Conservation (phyloP, 2,797 vertebrate genomes). For the Girardinus metallicus region DNA sequence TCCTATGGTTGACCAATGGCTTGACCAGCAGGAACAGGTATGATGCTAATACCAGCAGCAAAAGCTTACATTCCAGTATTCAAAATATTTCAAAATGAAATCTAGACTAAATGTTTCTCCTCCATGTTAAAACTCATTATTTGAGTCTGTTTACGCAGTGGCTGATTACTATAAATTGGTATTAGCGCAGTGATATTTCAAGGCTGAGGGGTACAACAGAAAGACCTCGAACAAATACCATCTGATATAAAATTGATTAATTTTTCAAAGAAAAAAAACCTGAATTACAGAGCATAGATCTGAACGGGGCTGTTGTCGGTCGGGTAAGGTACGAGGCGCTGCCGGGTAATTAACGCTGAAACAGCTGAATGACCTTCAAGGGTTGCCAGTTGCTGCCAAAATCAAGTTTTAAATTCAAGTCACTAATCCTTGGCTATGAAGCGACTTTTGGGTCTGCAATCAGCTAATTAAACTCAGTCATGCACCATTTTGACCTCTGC, state of each 20-base stretch:
- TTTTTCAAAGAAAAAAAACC: not conserved
- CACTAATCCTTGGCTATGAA: not conserved
- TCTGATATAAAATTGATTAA: not conserved
- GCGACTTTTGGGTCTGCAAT: not conserved
- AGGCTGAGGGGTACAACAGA: not conserved
- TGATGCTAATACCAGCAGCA: not conserved
- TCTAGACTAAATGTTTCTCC: not conserved
- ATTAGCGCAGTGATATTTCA: not conserved
- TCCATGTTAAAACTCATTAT: not conserved
- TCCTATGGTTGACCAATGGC: constrained; percentile 97
- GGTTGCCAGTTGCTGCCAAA: not conserved
- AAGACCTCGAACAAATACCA: not conserved
- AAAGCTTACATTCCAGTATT: not conserved
- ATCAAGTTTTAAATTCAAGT: constrained; percentile 9
- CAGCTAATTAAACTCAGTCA: constrained; percentile 2
- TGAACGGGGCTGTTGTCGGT: too few species aligned
- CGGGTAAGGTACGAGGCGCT: not conserved
- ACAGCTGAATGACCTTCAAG: not conserved
- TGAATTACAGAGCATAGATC: too few species aligned
- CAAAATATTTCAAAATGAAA: not conserved
- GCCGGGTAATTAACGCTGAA: not conserved
- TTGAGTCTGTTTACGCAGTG: not conserved
- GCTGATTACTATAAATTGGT: too few species aligned
- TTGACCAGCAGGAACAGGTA: constrained; percentile 97
- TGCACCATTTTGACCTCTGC: not conserved